Base-by-base conservation (phyloP, 1,140 invertebrate species). In the Oryzaephilus surinamensis region DNA sequence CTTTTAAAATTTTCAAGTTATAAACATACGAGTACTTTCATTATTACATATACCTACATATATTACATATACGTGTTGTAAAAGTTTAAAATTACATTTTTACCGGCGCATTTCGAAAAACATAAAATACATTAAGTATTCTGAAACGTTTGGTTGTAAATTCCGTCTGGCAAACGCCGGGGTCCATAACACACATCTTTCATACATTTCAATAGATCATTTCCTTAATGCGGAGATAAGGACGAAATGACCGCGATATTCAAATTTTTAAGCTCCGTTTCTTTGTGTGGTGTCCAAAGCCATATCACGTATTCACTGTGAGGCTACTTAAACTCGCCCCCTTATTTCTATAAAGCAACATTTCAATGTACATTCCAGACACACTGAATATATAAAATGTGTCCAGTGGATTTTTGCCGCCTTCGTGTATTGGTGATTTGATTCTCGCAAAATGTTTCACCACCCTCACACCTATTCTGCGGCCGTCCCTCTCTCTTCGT, bases 171-270 rank as follows among this genome's bases (percentile, higher is more conserved):
- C 34, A 17, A 41, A n/a, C n/a, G n/a, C n/a, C n/a, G 44, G 40
- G 21, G 45, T 45, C 51, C n/a, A n/a, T n/a, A n/a, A n/a, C n/a
- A n/a, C n/a, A n/a, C 37, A 59, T 59, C 51, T 51, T 48, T 59
- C 57, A 59, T 42, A 53, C 42, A 23, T 24, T 39, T 46, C 48
- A 41, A 46, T 48, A 45, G 54, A 58, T 55, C 51, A 57, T 51
- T 51, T 51, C 52, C 52, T 47, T 58, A 58, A 60, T 57, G 51
- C 50, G 14, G 41, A 50, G 58, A 60, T 60, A 60, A 61, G 50
- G 44, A 50, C 45, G 46, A 45, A 62, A 62, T 62, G 60, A 60
- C 58, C 58, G 58, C 57, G 60, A 60, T 62, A 62, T 62, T 60
- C 58, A 62, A 62, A 62, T 62, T 62, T 60, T 60, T 59, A 62